A percentile compares a stretch with the other conserved stretches of the same genome.
phyloP scores from a whole-genome alignment of 1,140 invertebrate species.

The Drosophila azteca region DNA sequence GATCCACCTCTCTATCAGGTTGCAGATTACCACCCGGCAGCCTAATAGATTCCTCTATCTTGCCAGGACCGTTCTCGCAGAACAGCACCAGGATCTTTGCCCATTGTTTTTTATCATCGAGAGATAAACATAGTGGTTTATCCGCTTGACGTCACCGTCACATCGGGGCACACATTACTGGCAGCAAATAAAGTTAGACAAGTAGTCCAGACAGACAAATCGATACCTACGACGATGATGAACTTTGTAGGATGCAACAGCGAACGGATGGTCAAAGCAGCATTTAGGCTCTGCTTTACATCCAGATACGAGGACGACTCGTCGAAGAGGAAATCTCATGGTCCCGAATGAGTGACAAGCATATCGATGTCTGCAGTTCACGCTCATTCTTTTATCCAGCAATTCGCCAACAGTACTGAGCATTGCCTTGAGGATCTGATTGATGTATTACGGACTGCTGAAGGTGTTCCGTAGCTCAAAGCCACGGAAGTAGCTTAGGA shows the following conservation, averaged over 20 bases:
- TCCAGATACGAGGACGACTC: slow-evolving; percentile 99
- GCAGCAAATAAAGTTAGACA: slow-evolving; percentile 99
- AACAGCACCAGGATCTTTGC: too few species aligned
- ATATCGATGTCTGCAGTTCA: slow-evolving; percentile 93
- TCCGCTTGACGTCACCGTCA: too few species aligned
- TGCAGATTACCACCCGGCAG: too few species aligned
- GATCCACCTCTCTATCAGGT: too few species aligned
- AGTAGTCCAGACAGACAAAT: slow-evolving; percentile 99
- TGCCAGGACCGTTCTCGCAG: too few species aligned
- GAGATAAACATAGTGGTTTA: too few species aligned
- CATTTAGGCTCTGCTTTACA: slow-evolving; percentile 99
- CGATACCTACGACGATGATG: slow-evolving; percentile 99
- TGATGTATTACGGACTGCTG: too few species aligned
- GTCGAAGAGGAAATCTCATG: slow-evolving; percentile 95
- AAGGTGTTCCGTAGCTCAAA: slow-evolving; percentile 99
- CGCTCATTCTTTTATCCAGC: slow-evolving; percentile 96
- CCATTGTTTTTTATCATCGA: too few species aligned
- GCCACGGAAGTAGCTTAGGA: too few species aligned
- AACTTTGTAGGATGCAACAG: slow-evolving; percentile 94
- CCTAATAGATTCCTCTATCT: too few species aligned
- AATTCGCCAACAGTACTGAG: slow-evolving; percentile 96
- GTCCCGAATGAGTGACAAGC: slow-evolving; percentile 93
- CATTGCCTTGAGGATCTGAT: slow-evolving; percentile 96
- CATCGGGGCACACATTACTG: slow-evolving; percentile 99
- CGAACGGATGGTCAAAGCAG: slow-evolving; percentile 96